A percentile compares a stretch with the other conserved stretches of the same genome.
Evolutionary conservation across 2,113 vertebrate genomes (phyloP).

Genomic region (Spheniscus mendiculus): DNA sequence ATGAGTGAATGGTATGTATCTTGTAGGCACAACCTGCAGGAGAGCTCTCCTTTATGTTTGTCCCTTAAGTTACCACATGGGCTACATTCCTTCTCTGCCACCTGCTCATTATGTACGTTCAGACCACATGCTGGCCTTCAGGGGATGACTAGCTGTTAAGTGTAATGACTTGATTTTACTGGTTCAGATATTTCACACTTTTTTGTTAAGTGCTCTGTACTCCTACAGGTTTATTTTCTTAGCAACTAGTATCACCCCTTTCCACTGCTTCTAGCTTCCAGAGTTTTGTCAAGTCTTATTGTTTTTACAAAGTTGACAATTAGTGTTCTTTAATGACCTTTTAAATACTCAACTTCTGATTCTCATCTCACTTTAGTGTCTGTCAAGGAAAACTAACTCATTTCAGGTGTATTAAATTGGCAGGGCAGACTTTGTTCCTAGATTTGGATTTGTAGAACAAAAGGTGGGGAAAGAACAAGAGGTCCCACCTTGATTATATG

Average conservation of each 20-base stretch:
- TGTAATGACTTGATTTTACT: not conserved
- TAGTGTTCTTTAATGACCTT: not conserved
- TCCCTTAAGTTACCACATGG: not conserved
- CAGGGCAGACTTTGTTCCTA: not conserved
- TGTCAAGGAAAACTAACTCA: not conserved
- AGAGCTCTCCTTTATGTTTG: not conserved
- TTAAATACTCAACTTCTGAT: not conserved
- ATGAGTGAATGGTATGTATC: not conserved
- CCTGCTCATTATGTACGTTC: not conserved
- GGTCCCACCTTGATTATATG: not conserved
- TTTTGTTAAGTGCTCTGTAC: not conserved
- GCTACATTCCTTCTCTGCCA: not conserved
- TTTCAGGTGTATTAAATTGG: not conserved
- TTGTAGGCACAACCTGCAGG: not conserved
- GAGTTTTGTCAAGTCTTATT: not conserved
- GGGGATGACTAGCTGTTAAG: not conserved
- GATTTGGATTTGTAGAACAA: not conserved
- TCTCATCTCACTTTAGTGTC: not conserved
- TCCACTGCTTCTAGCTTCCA: not conserved
- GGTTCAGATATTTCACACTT: not conserved
- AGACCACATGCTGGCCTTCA: not conserved
- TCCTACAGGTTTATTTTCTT: not conserved
- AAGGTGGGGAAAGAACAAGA: not conserved
- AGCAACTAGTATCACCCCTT: not conserved
- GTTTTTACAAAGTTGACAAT: not conserved